A percentile compares a stretch with the other conserved stretches of the same genome.
Conservation (phyloP, 2,113 vertebrate species). For the Butorides virescens region DNA sequence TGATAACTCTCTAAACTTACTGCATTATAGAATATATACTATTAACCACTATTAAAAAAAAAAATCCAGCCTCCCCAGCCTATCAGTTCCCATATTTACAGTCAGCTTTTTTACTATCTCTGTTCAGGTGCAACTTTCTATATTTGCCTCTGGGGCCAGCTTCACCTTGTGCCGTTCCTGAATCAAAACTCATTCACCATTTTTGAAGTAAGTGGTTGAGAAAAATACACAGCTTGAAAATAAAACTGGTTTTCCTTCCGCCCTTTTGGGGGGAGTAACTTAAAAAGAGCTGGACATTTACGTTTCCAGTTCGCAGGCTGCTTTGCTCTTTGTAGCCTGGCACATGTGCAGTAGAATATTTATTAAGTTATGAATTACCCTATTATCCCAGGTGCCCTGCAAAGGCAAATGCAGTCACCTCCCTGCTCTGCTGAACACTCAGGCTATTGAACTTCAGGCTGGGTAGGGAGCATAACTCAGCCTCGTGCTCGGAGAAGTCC, state of each 20-base stretch:
- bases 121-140: not conserved
- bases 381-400: conserved; percentile 45
- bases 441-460: not conserved
- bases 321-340: conserved; percentile 48
- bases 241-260: not conserved
- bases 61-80: not conserved
- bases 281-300: conserved; percentile 1
- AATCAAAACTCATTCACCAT: not conserved
- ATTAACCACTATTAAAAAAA: not conserved
- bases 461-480: not conserved
- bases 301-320: not conserved
- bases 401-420: conserved; percentile 19
- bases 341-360: conserved; percentile 50
- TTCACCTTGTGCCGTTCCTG: not conserved
- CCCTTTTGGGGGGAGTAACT: not conserved
- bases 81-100: not conserved
- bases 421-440: conserved; percentile 42
- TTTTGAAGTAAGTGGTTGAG: not conserved
- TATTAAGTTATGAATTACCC: conserved; percentile 46
- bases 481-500: not conserved
- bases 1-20: not conserved
- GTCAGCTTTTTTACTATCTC: not conserved
- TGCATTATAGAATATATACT: not conserved
- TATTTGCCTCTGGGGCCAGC: not conserved
- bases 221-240: conserved; percentile 7